Base-by-base conservation (phyloP, 2,797 vertebrate species). In the Mus spretus region DNA sequence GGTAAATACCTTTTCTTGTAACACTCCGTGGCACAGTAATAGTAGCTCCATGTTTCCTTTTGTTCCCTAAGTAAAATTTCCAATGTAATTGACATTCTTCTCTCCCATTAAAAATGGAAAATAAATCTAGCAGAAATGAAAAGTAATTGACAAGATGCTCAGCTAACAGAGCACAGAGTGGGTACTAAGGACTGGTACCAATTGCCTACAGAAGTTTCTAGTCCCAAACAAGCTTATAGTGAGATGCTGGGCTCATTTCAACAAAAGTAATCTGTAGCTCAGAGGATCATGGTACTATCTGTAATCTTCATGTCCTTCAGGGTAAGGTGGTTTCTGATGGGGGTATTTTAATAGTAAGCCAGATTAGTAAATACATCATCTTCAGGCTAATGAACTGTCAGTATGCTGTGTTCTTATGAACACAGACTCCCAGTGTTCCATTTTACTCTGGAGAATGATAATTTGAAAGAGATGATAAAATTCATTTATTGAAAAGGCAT, bases 81-180 rank as follows among this genome's bases (percentile, higher is more conserved):
- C 44, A 85, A 95, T 92, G 40, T 80, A 81, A 96, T 17, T 88
- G 55, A 92, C 8, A 93, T 85, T 95, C 94, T 91, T 57, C 77
- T 92, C 0, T 17, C 28, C 61, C 78, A 50, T 90, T 89, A 93
- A 89, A 17, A 93, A 81, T 65, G 14, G 13, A 87, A 93, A 90
- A 11, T 79, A 28, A 85, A 78, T 79, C 37, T 86, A n/a, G 28
- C 40, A 94, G 67, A 89, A 91, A 26, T 61, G 37, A 91, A 91
- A 37, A 15, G 20, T 78, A 59, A 85, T 93, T 89, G 59, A 70
- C 40, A 95, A 83, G 34, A 37, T 89, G 2, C 70, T 34, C 20
- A 80, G 40, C 19, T 37, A 63, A 19, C 40, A 81, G 75, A 50
- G 34, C 70, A 3, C 31, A 80, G n/a, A n/a, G 3, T 63, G 37